Percentiles rank a stretch among this genome's conserved stretches.
phyloP scores from a whole-genome alignment of 2,888 invertebrate genomes.

The Drepana falcataria region DNA sequence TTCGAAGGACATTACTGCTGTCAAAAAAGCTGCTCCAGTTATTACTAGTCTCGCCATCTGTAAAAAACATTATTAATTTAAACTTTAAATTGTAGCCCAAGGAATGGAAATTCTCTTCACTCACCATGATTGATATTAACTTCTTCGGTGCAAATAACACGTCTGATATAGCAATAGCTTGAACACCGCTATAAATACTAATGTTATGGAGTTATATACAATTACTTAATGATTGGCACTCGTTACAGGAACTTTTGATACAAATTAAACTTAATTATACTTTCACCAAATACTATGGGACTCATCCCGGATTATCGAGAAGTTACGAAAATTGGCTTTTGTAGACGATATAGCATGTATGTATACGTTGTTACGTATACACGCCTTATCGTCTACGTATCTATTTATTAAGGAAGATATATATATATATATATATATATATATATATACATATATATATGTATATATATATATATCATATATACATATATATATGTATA shows the following conservation, averaged over 20 bases:
- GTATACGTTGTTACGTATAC: too few relatives aligned
- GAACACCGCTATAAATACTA: neutral
- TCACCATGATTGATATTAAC: too few relatives aligned
- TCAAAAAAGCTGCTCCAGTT: slow-evolving; percentile 8
- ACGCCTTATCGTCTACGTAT: too few relatives aligned
- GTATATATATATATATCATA: too few relatives aligned
- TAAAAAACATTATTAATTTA: neutral
- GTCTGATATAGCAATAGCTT: neutral
- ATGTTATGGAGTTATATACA: neutral
- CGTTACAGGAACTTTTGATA: neutral
- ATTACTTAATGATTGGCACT: neutral
- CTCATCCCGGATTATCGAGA: neutral
- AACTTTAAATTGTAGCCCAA: neutral
- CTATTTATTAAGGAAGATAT: too few relatives aligned
- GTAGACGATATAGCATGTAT: too few relatives aligned
- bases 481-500: too few relatives aligned
- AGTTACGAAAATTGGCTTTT: too few relatives aligned
- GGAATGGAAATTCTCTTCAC: too few relatives aligned
- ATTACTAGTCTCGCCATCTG: neutral
- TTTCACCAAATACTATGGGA: neutral
- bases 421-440: too few relatives aligned
- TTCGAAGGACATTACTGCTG: slow-evolving; percentile 13
- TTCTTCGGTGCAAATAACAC: neutral
- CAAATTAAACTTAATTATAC: neutral
- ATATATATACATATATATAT: too few relatives aligned